Percentiles rank a stretch among this genome's conserved stretches.
Evolutionary conservation across 1,140 invertebrate species (phyloP).

Genomic region (Eumaeus atala): DNA sequence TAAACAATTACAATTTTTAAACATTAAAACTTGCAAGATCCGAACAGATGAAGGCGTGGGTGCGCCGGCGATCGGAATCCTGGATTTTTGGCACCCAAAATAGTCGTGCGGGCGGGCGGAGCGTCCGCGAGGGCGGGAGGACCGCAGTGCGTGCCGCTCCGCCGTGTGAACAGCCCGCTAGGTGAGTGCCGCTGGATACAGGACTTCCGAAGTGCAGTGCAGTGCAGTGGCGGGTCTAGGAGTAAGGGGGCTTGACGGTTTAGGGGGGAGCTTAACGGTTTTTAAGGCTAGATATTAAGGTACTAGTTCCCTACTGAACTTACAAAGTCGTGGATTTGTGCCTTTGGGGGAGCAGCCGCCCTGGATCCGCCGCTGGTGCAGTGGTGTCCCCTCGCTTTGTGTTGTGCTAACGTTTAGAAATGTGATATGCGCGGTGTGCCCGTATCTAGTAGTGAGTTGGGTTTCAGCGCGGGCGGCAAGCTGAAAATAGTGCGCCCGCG

Average conservation of each 20-base stretch:
- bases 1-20: too few species aligned
- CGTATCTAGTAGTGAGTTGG: too few species aligned
- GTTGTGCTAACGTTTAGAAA: constrained; percentile 25
- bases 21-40: constrained; percentile 2
- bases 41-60: constrained; percentile 31
- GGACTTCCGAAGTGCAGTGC: constrained; percentile 27
- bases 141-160: constrained; percentile 70
- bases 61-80: constrained; percentile 55
- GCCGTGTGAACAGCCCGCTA: constrained; percentile 70
- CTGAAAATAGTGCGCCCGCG: constrained; percentile 61
- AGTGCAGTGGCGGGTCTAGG: constrained; percentile 42
- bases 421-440: constrained; percentile 44
- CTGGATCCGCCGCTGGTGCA: too few species aligned
- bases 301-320: too few species aligned
- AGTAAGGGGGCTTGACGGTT: too few species aligned
- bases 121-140: constrained; percentile 43
- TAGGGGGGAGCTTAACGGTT: too few species aligned
- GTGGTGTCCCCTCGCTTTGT: constrained; percentile 47
- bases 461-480: constrained; percentile 48
- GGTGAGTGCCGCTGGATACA: constrained; percentile 50
- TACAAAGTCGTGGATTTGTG: too few species aligned
- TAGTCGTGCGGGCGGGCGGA: constrained; percentile 62
- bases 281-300: too few species aligned
- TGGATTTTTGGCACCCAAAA: constrained; percentile 71
- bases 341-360: too few species aligned